Percentiles rank a stretch among this genome's conserved stretches.
Evolutionary conservation across 2,888 invertebrate genomes (phyloP).

Genomic region (Drosophila anomelani): DNA sequence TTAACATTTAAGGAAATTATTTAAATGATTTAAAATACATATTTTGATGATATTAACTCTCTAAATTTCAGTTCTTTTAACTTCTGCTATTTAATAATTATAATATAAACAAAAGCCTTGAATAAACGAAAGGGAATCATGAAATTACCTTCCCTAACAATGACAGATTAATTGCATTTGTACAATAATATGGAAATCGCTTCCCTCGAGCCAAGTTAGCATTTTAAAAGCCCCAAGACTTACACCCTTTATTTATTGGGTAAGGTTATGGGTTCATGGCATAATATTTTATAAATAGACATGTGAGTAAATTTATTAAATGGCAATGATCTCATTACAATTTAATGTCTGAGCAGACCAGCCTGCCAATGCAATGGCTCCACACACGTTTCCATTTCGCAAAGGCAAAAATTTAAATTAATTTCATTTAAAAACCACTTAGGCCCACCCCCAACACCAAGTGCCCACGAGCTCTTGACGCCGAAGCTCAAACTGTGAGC

Average conservation of each 20-base stretch:
- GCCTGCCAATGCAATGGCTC: constrained; percentile 29
- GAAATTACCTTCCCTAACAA: constrained; percentile 4
- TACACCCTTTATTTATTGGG: constrained; percentile 57
- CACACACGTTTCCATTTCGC: constrained; percentile 30
- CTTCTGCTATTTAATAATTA: too few relatives aligned
- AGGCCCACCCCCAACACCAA: constrained; percentile 76
- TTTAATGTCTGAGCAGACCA: constrained; percentile 52
- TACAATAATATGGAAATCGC: constrained; percentile 17
- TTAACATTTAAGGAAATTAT: accelerated
- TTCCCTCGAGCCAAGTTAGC: constrained; percentile 17
- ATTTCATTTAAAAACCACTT: constrained; percentile 80
- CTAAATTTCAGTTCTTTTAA: too few relatives aligned
- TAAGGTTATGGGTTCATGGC: constrained; percentile 52
- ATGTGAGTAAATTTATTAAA: constrained; percentile 71
- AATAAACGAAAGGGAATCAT: not conserved
- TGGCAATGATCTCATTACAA: constrained; percentile 78
- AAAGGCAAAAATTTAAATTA: constrained; percentile 69
- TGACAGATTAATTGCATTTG: constrained; percentile 6
- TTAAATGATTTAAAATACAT: too few relatives aligned
- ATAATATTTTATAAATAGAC: constrained; percentile 68
- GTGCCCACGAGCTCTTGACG: constrained; percentile 52
- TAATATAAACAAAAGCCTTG: not conserved
- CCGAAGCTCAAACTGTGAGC: constrained; percentile 34
- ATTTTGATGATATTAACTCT: too few relatives aligned
- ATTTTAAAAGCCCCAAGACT: constrained; percentile 19